Base-by-base conservation (phyloP, 2,888 invertebrate species). In the Pecten maximus region DNA sequence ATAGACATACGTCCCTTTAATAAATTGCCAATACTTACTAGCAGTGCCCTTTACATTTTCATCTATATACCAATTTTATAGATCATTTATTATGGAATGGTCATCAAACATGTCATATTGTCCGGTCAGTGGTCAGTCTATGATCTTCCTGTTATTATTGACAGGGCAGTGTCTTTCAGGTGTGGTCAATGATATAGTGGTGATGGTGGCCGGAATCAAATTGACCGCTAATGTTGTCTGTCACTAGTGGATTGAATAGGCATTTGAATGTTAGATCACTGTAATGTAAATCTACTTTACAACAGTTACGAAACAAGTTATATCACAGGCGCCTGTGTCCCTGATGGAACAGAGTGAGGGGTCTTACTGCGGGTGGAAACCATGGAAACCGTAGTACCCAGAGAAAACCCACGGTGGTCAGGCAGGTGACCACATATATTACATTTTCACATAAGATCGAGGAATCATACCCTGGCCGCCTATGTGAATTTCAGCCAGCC, bases 1-100 rank as follows among this genome's bases (percentile, higher is more conserved):
- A 74, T 74, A 74, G 74, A 10, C 74, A 74, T 28, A 35, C 74
- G 74, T 74, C 74, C 74, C 74, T 74, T 74, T 74, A 74, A 35
- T 74, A 16, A 35, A 74, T 74, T n/a, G 28, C 74, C 35, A 35
- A 74, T 54, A 54, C 23, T 54, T 19, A 23, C 23, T 23, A 19
- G 23, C 23, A 54, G 3, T 74, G 74, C 10, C 28, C 74, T n/a
- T n/a, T 16, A 60, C 6, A 3, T 16, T 35, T 12, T 74, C 74
- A 8, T 35, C 8, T 12, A 16, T 74, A 74, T 74, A 28, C n/a
- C 35, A 4, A 15, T 28, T 74, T 74, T 28, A 74, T 74, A 12
- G 19, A 8, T 10, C 16, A 28, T 74, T 54, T 28, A 35, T 74
- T 74, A 74, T 23, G 1, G 28, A 74, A 23, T 35, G 15, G 74